Base-by-base conservation (phyloP, 2,888 invertebrate genomes). In the Thumatha senex region DNA sequence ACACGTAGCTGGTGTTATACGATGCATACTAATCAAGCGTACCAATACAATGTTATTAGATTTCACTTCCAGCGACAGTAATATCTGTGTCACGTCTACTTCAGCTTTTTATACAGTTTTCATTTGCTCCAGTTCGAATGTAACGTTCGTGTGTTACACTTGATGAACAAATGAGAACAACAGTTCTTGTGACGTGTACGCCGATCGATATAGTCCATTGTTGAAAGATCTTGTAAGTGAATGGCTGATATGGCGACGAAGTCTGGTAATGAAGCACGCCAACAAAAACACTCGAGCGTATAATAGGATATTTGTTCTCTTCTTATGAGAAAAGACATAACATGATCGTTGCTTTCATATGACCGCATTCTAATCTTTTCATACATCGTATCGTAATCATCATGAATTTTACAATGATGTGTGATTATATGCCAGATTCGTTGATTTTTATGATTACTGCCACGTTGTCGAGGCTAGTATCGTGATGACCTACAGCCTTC, bases 21-120 rank as follows among this genome's bases (percentile, higher is more conserved):
- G 57, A 51, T 57, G 70, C 67, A 76, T 72, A 67, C 66, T 66
- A 64, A 76, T 63, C 49, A 60, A 44, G 51, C 53, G 43, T 49
- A 55, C 61, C 63, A 61, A 67, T 71, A 57, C 46, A 24, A 59
- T 54, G 54, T 64, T 70, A 73, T 72, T 66, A 70, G 63, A 72
- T 73, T 64, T 52, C 62, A 63, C 66, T 58, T 61, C 51, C 52
- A 55, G 38, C 29, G 36, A 14, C 49, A 43, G 45, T 63, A 51
- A 50, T 44, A 54, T 67, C 46, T 55, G 42, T 54, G 65, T 58
- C 68, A 58, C 49, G 54, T 54, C 34, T 42, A 61, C 51, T 45
- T 45, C 45, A 10, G 40, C 44, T 44, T 44, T 43, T 49, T 49
- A 34, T 30, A 34, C 14, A 46, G 18, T 45, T 50, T 50, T 36